phyloP scores from a whole-genome alignment of 1,140 invertebrate species.

The Coenobita brevimanus region DNA sequence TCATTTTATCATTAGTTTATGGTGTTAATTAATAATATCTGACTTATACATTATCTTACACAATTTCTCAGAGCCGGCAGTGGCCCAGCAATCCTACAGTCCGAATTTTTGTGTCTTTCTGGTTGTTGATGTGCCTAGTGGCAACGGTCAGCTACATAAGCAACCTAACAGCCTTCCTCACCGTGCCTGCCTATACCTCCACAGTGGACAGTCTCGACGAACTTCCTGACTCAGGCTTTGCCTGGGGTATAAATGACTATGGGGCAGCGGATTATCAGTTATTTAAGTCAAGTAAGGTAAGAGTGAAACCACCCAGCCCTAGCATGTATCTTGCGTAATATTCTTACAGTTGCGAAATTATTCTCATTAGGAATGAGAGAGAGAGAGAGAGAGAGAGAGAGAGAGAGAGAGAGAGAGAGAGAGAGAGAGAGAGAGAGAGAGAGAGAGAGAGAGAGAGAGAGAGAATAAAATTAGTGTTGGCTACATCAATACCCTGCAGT shows the following conservation, averaged over 20 bases:
- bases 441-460: background rate
- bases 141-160: constrained; percentile 42
- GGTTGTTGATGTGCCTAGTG: constrained; percentile 51
- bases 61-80: too few species aligned
- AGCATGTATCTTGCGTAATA: too few species aligned
- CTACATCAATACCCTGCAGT: too few species aligned
- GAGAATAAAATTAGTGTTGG: too few species aligned
- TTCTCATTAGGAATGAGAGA: too few species aligned
- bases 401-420: background rate
- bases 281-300: constrained; percentile 52
- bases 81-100: background rate
- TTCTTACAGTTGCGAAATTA: too few species aligned
- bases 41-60: too few species aligned
- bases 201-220: constrained; percentile 52
- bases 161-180: constrained; percentile 60
- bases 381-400: background rate
- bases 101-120: constrained; percentile 12
- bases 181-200: constrained; percentile 37
- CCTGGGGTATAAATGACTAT: constrained; percentile 52
- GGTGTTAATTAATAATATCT: too few species aligned
- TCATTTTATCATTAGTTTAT: too few species aligned
- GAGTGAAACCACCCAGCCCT: too few species aligned
- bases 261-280: constrained; percentile 44
- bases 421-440: constrained; percentile 1
- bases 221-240: constrained; percentile 24